phyloP scores from a whole-genome alignment of 2,797 vertebrate species.

The Phrynocephalus forsythii region DNA sequence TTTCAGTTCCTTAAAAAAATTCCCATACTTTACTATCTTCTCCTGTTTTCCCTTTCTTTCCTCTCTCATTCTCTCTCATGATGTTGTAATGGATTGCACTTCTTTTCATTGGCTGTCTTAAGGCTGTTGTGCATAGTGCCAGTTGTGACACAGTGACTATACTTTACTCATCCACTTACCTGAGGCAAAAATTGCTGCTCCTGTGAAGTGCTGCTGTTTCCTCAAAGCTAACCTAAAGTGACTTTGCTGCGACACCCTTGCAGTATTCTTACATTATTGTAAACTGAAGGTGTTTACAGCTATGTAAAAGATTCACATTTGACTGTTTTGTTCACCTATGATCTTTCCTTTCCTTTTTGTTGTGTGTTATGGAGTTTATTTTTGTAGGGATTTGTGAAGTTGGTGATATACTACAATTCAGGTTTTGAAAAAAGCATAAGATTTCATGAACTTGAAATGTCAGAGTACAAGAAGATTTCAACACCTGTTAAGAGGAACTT shows the following conservation, averaged over 20 bases:
- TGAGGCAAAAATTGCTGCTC: not conserved
- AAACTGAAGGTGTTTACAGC: conserved; percentile 59
- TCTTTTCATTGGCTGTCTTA: not conserved
- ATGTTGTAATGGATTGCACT: accelerated
- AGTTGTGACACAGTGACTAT: accelerated
- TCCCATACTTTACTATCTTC: not conserved
- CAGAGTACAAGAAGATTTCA: conserved; percentile 28
- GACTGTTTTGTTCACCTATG: conserved; percentile 36
- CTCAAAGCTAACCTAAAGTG: conserved; percentile 35
- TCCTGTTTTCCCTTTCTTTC: too few species aligned
- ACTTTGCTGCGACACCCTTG: not conserved
- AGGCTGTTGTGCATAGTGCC: not conserved
- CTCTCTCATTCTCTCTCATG: accelerated
- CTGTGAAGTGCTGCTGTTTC: conserved; percentile 28
- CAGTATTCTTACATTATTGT: conserved; percentile 19
- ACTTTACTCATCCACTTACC: not conserved
- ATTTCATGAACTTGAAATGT: conserved; percentile 41
- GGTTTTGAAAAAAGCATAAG: conserved; percentile 37
- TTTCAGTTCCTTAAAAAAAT: not conserved
- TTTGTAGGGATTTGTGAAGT: conserved; percentile 17
- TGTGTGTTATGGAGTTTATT: not conserved
- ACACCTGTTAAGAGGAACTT: not conserved
- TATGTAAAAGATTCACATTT: conserved; percentile 40
- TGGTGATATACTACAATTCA: conserved; percentile 57
- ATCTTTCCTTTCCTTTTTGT: not conserved